Conservation (phyloP, 2,113 vertebrate species). For the Noturus placidus region DNA sequence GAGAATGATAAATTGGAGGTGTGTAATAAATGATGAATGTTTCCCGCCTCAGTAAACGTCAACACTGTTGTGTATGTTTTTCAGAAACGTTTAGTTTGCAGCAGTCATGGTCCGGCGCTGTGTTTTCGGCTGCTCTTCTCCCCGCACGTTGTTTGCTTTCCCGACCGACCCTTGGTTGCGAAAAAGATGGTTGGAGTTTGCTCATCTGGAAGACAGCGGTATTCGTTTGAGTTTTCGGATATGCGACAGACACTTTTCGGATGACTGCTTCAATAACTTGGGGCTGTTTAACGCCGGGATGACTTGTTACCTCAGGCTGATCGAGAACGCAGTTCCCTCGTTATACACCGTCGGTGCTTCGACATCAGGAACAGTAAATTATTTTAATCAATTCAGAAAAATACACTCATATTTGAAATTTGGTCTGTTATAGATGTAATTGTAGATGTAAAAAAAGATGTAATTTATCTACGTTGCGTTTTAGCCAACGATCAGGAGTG, state of each 20-base stretch:
- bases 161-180: slow-evolving; percentile 7
- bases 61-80: not conserved
- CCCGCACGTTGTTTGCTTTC: slow-evolving; percentile 14
- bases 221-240: slow-evolving; percentile 8
- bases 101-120: slow-evolving; percentile 15
- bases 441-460: too few species aligned
- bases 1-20: not conserved
- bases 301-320: slow-evolving; percentile 7
- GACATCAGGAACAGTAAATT: not conserved
- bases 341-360: slow-evolving; percentile 10
- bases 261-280: not conserved
- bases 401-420: not conserved
- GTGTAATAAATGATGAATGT: not conserved
- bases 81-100: not conserved
- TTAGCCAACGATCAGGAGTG: not conserved
- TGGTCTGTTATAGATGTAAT: not conserved
- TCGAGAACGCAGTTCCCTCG: slow-evolving; percentile 10
- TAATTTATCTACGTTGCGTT: not conserved
- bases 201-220: slow-evolving; percentile 13
- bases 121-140: slow-evolving; percentile 10
- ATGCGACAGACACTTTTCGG: slow-evolving; percentile 3
- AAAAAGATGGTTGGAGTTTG: slow-evolving; percentile 15
- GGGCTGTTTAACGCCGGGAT: slow-evolving; percentile 14
- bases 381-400: not conserved
- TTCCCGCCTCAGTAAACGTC: not conserved